These are phyloP conservation scores for Epinotia nisella DNA, from an alignment of 2,888 invertebrate species.

Conservation along the genomic window DNA sequence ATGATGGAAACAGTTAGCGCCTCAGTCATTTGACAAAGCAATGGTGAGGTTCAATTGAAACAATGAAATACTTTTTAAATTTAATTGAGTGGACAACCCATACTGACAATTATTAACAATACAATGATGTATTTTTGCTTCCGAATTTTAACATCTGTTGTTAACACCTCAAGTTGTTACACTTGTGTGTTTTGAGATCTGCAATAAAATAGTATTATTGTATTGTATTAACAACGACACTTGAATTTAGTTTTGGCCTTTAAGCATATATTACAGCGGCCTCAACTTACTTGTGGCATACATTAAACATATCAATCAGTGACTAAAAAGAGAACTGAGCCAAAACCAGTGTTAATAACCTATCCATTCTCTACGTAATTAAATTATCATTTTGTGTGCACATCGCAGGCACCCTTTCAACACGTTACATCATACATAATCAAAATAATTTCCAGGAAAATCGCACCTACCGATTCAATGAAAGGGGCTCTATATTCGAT, in stretches of 20 bases:
- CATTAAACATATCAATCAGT: background rate
- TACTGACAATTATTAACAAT: too few relatives aligned
- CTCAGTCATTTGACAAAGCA: background rate
- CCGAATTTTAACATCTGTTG: too few relatives aligned
- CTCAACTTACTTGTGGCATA: background rate
- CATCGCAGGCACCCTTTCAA: background rate
- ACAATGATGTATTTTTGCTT: too few relatives aligned
- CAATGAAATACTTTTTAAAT: background rate
- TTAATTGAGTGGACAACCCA: too few relatives aligned
- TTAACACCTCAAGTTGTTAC: too few relatives aligned
- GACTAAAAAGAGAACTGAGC: too few relatives aligned
- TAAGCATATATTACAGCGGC: background rate
- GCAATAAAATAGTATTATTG: too few relatives aligned
- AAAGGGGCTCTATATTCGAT: constrained; percentile 67
- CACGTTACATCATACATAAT: background rate
- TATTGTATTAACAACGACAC: background rate
- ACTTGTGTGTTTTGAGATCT: too few relatives aligned
- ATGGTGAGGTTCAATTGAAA: background rate
- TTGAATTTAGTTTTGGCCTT: background rate
- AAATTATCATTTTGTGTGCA: background rate
- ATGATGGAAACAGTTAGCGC: background rate
- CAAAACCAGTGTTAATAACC: too few relatives aligned
- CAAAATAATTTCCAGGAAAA: background rate
- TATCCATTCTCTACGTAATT: background rate
- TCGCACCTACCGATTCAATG: constrained; percentile 11